These are phyloP conservation scores for Dugesia japonica DNA, from an alignment of 2,888 invertebrate species.

Conservation along the genomic window DNA sequence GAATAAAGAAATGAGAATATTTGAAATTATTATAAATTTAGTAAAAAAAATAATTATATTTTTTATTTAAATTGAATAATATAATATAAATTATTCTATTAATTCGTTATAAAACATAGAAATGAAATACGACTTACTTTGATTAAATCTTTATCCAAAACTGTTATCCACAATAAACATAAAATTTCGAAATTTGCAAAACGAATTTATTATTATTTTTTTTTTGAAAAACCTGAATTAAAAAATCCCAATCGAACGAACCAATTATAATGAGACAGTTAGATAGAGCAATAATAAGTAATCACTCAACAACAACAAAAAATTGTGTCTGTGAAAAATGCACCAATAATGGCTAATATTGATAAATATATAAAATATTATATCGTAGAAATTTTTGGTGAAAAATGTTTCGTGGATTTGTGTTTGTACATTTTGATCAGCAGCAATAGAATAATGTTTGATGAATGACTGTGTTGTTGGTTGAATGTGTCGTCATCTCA, in stretches of 20 bases:
- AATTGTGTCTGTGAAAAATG: neutral
- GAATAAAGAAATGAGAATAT: too few relatives aligned
- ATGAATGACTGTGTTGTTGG: slow-evolving; percentile 16
- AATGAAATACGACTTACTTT: too few relatives aligned
- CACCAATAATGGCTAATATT: slow-evolving; percentile 9
- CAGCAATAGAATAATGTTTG: slow-evolving; percentile 20
- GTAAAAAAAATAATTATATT: too few relatives aligned
- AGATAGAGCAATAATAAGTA: slow-evolving; percentile 16
- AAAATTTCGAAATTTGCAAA: neutral
- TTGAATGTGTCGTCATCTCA: slow-evolving; percentile 20
- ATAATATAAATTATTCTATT: too few relatives aligned
- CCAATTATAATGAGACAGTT: neutral
- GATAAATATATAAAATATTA: slow-evolving; percentile 13
- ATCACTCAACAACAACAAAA: neutral
- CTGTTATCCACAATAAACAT: too few relatives aligned
- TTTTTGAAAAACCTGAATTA: neutral
- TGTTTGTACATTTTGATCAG: slow-evolving; percentile 10
- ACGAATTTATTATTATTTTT: neutral
- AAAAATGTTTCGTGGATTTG: slow-evolving; percentile 20
- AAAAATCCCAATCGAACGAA: neutral
- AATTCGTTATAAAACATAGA: too few relatives aligned
- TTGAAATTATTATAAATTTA: too few relatives aligned
- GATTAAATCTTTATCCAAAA: too few relatives aligned
- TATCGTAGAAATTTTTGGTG: neutral
- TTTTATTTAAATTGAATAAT: too few relatives aligned